These are phyloP conservation scores for Hyles lineata DNA, from an alignment of 2,888 invertebrate species.

Conservation along the genomic window DNA sequence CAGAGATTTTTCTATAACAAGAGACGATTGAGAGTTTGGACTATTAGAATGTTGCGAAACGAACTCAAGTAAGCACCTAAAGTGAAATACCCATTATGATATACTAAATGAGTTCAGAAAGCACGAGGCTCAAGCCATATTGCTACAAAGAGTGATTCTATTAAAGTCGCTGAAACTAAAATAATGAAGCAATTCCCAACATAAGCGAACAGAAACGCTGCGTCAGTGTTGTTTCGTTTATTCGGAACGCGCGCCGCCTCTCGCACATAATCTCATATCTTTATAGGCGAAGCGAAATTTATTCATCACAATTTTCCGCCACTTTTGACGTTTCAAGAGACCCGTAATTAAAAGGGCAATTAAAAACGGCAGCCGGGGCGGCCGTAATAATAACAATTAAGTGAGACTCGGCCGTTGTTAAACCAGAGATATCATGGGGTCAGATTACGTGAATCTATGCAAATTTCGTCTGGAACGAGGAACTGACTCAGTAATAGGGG, in stretches of 20 bases:
- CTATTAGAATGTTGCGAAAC: too few species aligned
- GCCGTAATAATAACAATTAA: constrained; percentile 64
- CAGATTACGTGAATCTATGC: constrained; percentile 69
- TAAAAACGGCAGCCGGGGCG: constrained; percentile 57
- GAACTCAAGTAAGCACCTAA: too few species aligned
- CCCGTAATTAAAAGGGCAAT: constrained; percentile 58
- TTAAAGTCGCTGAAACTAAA: background rate
- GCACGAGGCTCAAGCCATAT: background rate
- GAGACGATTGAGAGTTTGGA: too few species aligned
- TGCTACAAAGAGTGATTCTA: background rate
- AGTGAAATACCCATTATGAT: too few species aligned
- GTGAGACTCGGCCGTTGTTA: constrained; percentile 46
- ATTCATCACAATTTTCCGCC: constrained; percentile 44
- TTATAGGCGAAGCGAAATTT: constrained; percentile 39
- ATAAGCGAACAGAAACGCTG: background rate
- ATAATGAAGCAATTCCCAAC: constrained; percentile 11
- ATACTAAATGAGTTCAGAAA: background rate
- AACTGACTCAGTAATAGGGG: constrained; percentile 50
- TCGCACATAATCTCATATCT: constrained; percentile 28
- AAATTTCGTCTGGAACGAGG: constrained; percentile 54
- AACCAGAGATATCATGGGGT: constrained; percentile 56
- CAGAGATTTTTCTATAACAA: too few species aligned
- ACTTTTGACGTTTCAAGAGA: constrained; percentile 48
- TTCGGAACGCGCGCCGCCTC: constrained; percentile 7
- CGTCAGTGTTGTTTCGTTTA: constrained; percentile 27